Percentiles rank a stretch among this genome's conserved stretches.
phyloP scores from a whole-genome alignment of 2,113 vertebrate genomes.

The Cebus imitator region DNA sequence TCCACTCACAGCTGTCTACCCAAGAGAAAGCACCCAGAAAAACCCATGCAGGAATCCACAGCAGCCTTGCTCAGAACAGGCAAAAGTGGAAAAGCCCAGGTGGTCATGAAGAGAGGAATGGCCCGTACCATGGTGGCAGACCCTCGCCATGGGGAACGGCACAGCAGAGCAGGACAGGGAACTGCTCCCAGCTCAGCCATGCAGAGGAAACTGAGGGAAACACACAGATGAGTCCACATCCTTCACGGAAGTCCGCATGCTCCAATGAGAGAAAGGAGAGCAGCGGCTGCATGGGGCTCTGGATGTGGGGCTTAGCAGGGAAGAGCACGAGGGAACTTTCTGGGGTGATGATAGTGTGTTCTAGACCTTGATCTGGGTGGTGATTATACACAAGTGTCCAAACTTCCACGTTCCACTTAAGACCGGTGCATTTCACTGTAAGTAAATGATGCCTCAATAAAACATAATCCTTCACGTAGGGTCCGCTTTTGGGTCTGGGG shows the following conservation, averaged over 20 bases:
- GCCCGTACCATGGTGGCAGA: not conserved
- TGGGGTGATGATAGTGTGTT: not conserved
- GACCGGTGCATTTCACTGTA: not conserved
- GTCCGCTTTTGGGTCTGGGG: not conserved
- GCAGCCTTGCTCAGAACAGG: not conserved
- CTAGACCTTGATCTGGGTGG: not conserved
- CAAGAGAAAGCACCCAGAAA: not conserved
- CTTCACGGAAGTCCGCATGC: rapidly evolving
- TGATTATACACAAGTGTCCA: not conserved
- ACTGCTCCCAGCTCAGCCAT: not conserved
- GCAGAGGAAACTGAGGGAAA: not conserved
- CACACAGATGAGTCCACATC: not conserved
- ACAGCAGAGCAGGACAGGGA: not conserved
- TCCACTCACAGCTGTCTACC: not conserved
- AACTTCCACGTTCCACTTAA: not conserved
- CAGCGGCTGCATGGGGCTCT: too few relatives aligned
- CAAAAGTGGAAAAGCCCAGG: not conserved
- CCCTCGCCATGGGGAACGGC: not conserved
- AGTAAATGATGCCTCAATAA: rapidly evolving
- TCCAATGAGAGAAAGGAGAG: not conserved
- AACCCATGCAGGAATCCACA: rapidly evolving
- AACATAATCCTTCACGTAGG: rapidly evolving
- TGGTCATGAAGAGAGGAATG: rapidly evolving
- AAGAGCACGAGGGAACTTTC: not conserved
- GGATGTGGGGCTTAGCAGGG: not conserved